Base-by-base conservation (phyloP, 2,797 vertebrate genomes). In the Lemur catta region DNA sequence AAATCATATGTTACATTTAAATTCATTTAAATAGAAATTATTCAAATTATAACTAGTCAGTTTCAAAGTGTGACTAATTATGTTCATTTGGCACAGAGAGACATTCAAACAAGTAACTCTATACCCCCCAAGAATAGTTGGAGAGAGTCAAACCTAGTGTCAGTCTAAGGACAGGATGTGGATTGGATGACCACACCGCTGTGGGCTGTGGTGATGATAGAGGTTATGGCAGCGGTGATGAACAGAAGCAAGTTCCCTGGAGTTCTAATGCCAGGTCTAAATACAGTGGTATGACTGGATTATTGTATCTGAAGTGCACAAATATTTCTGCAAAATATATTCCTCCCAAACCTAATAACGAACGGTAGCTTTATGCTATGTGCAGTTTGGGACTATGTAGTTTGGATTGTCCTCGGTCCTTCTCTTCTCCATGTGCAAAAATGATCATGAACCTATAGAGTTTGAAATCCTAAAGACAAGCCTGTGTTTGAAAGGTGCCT, bases 201-300 rank as follows among this genome's bases (percentile, higher is more conserved):
- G 4, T 7, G 14, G 6, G 1, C 7, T 24, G 6, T 43, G 8
- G 41, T 28, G 10, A 0, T 7, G 28, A 2, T 14, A 1, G 15
- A 11, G 20, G 24, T 8, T 18, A 7, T 0, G 0, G 8, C 3
- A 8, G 2, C 12, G 7, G n/a, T 7, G 11, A 4, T 13, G n/a
- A 57, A 15, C 0, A 0, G 61, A 46, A 63, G n/a, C 17, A 50
- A 15, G 22, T 18, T 85, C 55, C 38, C 22, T 15, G 6, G 46
- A 41, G 12, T 17, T 67, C 6, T 4, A 6, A 0, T 0, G 4
- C 7, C 26, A 55, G 6, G 7, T 30, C 26, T 55, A 35, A 59
- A 74, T 26, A 26, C 35, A 57, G 11, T 30, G 26, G 7, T 22
- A 38, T 17, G 48, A 35, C 50, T 85, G 43, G 46, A 72, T 48